These are phyloP conservation scores for Alligator sinensis DNA, from an alignment of 2,113 vertebrate species.

Conservation along the genomic window DNA sequence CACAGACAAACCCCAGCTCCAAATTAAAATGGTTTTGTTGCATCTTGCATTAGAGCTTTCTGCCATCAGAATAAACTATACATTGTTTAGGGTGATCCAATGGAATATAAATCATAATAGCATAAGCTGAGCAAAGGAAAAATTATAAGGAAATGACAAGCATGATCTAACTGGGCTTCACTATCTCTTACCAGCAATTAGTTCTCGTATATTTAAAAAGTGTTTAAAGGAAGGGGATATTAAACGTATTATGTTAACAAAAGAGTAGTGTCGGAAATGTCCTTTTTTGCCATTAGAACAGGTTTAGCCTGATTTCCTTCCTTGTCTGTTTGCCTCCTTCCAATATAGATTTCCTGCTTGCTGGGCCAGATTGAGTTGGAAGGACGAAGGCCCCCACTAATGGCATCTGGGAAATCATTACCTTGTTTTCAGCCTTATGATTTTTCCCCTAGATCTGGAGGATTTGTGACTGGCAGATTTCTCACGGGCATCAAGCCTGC, in stretches of 20 bases:
- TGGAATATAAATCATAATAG: neutral
- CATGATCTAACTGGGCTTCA: neutral
- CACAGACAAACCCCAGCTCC: neutral
- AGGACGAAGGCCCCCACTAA: constrained; percentile 93
- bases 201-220: neutral
- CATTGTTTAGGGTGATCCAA: neutral
- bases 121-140: neutral
- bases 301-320: neutral
- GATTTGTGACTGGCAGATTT: constrained; percentile 95
- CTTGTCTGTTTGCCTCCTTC: neutral
- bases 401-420: constrained; percentile 96
- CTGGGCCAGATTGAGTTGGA: constrained; percentile 97
- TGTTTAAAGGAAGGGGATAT: neutral
- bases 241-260: fast-evolving
- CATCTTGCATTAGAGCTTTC: neutral
- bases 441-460: constrained; percentile 89
- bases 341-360: constrained; percentile 92
- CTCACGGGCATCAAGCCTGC: constrained; percentile 95
- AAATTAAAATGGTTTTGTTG: neutral
- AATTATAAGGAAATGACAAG: neutral
- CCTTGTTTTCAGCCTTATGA: constrained; percentile 96
- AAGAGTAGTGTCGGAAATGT: neutral
- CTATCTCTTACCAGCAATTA: neutral
- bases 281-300: neutral
- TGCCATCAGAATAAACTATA: neutral